Conservation (phyloP, 1,140 invertebrate genomes). For the Musca domestica region DNA sequence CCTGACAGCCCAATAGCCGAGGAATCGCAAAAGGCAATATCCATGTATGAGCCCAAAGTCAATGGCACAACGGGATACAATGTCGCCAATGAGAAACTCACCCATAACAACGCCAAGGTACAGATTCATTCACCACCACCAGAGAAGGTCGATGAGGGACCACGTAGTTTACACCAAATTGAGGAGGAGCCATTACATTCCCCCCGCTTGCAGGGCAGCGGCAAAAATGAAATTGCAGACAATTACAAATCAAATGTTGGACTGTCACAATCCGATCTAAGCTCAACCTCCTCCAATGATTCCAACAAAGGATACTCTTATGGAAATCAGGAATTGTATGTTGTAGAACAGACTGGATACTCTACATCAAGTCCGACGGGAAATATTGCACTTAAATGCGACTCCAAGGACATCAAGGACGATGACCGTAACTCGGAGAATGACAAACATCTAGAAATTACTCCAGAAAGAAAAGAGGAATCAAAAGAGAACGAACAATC, state of each 20-base stretch:
- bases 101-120: slow-evolving; percentile 46
- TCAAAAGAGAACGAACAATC: not conserved
- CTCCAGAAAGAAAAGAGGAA: slow-evolving; percentile 1
- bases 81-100: slow-evolving; percentile 40
- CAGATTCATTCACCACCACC: slow-evolving; percentile 49
- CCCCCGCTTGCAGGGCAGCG: not conserved
- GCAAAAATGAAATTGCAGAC: not conserved
- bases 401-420: slow-evolving; percentile 19
- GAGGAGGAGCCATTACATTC: slow-evolving; percentile 29
- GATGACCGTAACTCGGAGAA: slow-evolving; percentile 26
- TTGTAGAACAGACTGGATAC: slow-evolving; percentile 69
- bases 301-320: slow-evolving; percentile 73
- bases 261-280: slow-evolving; percentile 72
- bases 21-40: slow-evolving; percentile 32
- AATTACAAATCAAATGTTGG: slow-evolving; percentile 61
- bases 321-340: slow-evolving; percentile 73
- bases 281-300: slow-evolving; percentile 66
- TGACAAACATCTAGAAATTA: slow-evolving; percentile 23
- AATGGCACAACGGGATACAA: slow-evolving; percentile 55
- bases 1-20: slow-evolving; percentile 43
- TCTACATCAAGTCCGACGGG: slow-evolving; percentile 29
- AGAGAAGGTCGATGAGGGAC: slow-evolving; percentile 41
- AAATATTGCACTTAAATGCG: not conserved
- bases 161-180: slow-evolving; percentile 56
- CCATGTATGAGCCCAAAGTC: slow-evolving; percentile 17